phyloP scores from a whole-genome alignment of 2,797 vertebrate genomes.

The Enteromius mattozi region DNA sequence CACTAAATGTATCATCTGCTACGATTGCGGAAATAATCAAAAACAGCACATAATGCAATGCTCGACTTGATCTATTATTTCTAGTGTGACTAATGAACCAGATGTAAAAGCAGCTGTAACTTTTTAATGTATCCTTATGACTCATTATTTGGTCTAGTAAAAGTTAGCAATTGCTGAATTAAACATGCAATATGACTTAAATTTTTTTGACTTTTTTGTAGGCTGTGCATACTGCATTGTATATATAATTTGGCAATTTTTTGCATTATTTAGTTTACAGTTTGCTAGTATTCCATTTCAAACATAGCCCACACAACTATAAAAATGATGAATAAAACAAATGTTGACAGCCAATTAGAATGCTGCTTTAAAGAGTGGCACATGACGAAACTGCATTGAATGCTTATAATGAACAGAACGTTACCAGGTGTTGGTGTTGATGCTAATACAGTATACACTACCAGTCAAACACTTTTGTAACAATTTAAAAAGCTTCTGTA shows the following conservation, averaged over 20 bases:
- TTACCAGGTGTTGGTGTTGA: neutral
- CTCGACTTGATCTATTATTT: neutral
- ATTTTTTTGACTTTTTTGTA: neutral
- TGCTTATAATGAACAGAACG: neutral
- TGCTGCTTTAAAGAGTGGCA: neutral
- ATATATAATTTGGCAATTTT: neutral
- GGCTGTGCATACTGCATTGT: neutral
- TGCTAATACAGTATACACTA: neutral
- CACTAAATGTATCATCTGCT: neutral
- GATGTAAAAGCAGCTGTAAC: neutral
- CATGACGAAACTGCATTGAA: neutral
- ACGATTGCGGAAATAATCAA: neutral
- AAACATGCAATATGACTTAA: neutral
- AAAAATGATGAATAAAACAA: too few relatives aligned
- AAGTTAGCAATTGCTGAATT: neutral
- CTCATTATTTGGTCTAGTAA: neutral
- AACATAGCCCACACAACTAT: neutral
- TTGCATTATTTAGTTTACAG: neutral
- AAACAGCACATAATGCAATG: neutral
- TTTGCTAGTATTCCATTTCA: neutral
- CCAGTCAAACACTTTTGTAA: too few relatives aligned
- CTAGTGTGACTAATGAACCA: neutral
- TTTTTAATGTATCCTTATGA: neutral
- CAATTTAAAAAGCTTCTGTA: too few relatives aligned
- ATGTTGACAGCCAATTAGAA: neutral